Base-by-base conservation (phyloP, 2,797 vertebrate genomes). In the Salarias fasciatus region DNA sequence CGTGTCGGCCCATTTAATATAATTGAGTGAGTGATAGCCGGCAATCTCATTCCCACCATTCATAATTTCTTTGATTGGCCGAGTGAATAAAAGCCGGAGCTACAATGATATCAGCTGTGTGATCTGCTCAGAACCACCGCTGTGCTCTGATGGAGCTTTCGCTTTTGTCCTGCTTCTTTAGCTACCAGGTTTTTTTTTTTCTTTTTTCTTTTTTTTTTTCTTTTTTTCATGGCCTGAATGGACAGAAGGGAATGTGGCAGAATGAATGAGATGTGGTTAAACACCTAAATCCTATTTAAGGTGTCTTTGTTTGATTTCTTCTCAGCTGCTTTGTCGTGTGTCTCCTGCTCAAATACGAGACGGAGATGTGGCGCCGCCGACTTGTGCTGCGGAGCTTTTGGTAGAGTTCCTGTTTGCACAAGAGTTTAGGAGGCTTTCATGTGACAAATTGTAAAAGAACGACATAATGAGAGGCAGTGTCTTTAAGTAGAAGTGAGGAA, bases 321-420 rank as follows among this genome's bases (percentile, higher is more conserved):
- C 87, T 89, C 86, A 87, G 82, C 88, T 79, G 86, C 89, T 89
- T 92, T 91, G 88, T 90, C 81, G 71, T 36, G 44, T 29, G 69
- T 72, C 77, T 82, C 61, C 70, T 85, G 76, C 80, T 85, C 84
- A 89, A 90, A 86, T 54, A 89, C 40, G 1, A 74, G 63, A 57
- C 77, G 29, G 72, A 80, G 82, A 67, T 82, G 81, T 75, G 83
- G 75, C 72, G 75, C 76, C 13, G 63, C 60, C 75, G 82, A 80
- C 79, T 70, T 28, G 44, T 71, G 54, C 77, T 31, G 56, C 65
- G 54, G 82, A 69, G 87, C 84, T 82, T n/a, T 80, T 81, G 54
- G 63, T 80, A 71, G 88, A 89, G 88, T 92, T 90, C 73, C 79
- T 92, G 86, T 92, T 93, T 92, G 90, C 90, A 63, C 72, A 90